These are phyloP conservation scores for Cranoglanis bouderius DNA, from an alignment of 2,113 vertebrate species.

Conservation along the genomic window DNA sequence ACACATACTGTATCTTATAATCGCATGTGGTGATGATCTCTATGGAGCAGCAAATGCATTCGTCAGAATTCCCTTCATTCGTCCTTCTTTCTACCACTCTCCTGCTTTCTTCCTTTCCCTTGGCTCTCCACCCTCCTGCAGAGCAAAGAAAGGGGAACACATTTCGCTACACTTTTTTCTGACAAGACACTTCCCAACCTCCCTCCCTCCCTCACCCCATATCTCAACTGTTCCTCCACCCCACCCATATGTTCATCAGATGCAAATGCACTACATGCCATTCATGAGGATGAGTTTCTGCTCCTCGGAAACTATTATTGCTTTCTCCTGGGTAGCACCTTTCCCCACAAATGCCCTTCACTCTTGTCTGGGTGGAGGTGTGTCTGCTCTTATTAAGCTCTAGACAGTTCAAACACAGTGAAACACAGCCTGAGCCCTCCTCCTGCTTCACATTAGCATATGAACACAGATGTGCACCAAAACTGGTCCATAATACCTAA, in stretches of 20 bases:
- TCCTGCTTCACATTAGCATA: conserved; percentile 42
- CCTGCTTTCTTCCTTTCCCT: neutral
- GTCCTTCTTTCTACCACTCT: conserved; percentile 11
- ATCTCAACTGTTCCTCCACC: conserved; percentile 37
- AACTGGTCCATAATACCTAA: conserved; percentile 51
- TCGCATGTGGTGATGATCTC: conserved; percentile 15
- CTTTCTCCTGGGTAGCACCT: conserved; percentile 28
- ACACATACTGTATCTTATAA: conserved; percentile 9
- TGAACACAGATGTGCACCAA: conserved; percentile 52
- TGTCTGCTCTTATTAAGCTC: conserved; percentile 20
- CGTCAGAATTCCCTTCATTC: conserved; percentile 28
- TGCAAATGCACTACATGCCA: conserved; percentile 59
- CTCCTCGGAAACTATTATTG: conserved; percentile 5
- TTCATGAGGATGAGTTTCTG: conserved; percentile 33
- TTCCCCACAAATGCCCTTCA: conserved; percentile 52
- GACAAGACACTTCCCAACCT: conserved; percentile 49
- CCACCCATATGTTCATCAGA: conserved; percentile 56
- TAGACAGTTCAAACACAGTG: conserved; percentile 36
- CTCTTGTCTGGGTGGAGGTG: conserved; percentile 25
- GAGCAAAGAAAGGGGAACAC: conserved; percentile 25
- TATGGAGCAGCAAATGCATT: conserved; percentile 25
- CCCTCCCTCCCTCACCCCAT: conserved; percentile 7
- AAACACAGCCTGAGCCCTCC: neutral
- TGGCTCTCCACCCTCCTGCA: conserved; percentile 32
- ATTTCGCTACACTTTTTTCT: conserved; percentile 42